Percentiles rank a stretch among this genome's conserved stretches.
phyloP scores from a whole-genome alignment of 2,797 vertebrate genomes.

The Etheostoma nigrum region DNA sequence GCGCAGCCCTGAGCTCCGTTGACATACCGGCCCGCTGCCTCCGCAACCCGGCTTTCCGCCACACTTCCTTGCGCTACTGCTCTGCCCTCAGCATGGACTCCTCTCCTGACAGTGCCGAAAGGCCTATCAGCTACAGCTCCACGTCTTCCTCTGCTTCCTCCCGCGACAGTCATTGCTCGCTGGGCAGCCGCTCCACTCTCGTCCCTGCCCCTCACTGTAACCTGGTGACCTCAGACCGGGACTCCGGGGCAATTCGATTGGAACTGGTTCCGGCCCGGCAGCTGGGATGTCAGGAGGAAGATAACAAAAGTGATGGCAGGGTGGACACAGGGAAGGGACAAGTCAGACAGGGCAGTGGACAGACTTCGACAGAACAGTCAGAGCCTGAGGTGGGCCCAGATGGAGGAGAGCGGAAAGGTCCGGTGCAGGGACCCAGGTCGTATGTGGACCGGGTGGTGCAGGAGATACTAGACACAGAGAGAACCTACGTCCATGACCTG shows the following conservation, averaged over 20 bases:
- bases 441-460: constrained; percentile 97
- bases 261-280: constrained; percentile 91
- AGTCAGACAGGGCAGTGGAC: constrained; percentile 71
- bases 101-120: constrained; percentile 88
- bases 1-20: constrained; percentile 81
- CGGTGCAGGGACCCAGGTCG: constrained; percentile 89
- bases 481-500: constrained; percentile 95
- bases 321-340: constrained; percentile 54
- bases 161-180: constrained; percentile 95
- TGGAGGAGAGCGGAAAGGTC: constrained; percentile 47
- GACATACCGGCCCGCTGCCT: constrained; percentile 80
- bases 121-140: constrained; percentile 96
- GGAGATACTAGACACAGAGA: constrained; percentile 97
- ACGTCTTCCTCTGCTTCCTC: constrained; percentile 97
- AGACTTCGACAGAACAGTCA: constrained; percentile 70
- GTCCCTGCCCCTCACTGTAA: constrained; percentile 85
- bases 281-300: constrained; percentile 76
- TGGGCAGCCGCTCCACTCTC: constrained; percentile 92
- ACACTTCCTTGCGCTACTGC: constrained; percentile 78
- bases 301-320: constrained; percentile 65
- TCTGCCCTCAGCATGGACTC: constrained; percentile 92
- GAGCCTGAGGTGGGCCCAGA: constrained; percentile 77
- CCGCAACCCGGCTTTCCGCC: constrained; percentile 77
- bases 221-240: constrained; percentile 86
- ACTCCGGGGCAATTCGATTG: constrained; percentile 92